Conservation (phyloP, 2,113 vertebrate species). For the Colaptes auratus region DNA sequence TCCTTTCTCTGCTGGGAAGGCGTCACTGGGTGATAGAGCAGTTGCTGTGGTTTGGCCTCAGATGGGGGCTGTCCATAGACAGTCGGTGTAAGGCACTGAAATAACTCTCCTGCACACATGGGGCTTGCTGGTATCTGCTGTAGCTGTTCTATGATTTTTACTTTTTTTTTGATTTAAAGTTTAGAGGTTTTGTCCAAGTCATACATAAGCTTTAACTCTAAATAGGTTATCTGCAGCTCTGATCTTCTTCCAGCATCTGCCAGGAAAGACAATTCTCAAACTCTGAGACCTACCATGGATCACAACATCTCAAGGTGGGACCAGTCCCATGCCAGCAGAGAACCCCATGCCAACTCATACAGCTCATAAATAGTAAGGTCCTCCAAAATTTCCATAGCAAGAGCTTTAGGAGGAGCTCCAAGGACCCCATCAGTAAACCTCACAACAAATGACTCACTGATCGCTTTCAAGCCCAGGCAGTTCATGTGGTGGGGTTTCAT, state of each 20-base stretch:
- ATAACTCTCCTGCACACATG: not conserved
- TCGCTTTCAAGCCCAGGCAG: not conserved
- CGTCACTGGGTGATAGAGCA: too few species aligned
- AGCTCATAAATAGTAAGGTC: not conserved
- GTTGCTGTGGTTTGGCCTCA: too few species aligned
- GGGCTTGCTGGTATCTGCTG: not conserved
- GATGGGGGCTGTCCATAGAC: too few species aligned
- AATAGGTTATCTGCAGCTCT: slow-evolving; percentile 40
- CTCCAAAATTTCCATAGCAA: slow-evolving; percentile 17
- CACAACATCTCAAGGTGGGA: slow-evolving; percentile 7
- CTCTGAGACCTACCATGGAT: not conserved
- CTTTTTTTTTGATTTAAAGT: slow-evolving; percentile 8
- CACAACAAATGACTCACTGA: not conserved
- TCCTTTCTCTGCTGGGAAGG: too few species aligned
- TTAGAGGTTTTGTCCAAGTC: not conserved
- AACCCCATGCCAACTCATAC: slow-evolving; percentile 17
- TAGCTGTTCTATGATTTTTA: slow-evolving; percentile 27
- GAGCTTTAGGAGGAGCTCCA: slow-evolving; percentile 36
- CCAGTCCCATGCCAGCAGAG: not conserved
- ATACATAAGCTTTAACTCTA: not conserved
- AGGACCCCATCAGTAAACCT: slow-evolving; percentile 29
- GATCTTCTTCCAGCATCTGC: slow-evolving; percentile 36
- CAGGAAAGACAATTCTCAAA: slow-evolving; percentile 19
- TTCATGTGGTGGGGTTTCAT: not conserved
- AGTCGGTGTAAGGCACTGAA: not conserved